Conservation (phyloP, 2,888 invertebrate species). For the Sclerodermus sp. region DNA sequence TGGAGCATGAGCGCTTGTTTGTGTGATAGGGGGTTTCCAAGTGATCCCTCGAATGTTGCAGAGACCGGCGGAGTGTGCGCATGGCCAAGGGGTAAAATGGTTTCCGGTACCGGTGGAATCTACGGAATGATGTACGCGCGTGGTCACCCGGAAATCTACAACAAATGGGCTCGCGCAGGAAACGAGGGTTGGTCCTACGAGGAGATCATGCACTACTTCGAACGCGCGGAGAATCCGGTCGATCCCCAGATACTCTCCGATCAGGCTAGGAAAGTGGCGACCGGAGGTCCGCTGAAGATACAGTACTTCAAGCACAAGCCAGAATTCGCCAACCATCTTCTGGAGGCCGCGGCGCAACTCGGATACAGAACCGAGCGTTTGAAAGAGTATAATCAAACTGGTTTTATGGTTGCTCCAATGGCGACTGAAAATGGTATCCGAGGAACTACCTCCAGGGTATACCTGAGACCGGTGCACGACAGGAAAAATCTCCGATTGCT, state of each 20-base stretch:
- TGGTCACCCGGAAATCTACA: conserved; percentile 63
- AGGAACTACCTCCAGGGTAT: conserved; percentile 57
- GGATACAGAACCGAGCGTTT: conserved; percentile 48
- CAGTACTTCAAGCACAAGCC: conserved; percentile 49
- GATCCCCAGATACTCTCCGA: conserved; percentile 34
- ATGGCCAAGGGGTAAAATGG: conserved; percentile 61
- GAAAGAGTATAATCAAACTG: conserved; percentile 47
- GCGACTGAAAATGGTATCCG: conserved; percentile 57
- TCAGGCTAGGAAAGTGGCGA: conserved; percentile 18
- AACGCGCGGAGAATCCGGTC: conserved; percentile 60
- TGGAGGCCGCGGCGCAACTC: conserved; percentile 49
- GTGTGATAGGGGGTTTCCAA: too few relatives aligned
- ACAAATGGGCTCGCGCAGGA: conserved; percentile 62
- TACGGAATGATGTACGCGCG: conserved; percentile 68
- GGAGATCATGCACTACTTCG: conserved; percentile 59
- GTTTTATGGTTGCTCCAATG: conserved; percentile 56
- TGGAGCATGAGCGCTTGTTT: too few relatives aligned
- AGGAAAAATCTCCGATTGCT: conserved; percentile 59
- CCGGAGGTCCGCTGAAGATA: conserved; percentile 45
- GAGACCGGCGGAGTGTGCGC: conserved; percentile 50
- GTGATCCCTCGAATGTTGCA: conserved; percentile 9
- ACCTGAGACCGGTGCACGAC: conserved; percentile 54
- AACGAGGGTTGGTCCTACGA: conserved; percentile 64
- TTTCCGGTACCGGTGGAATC: conserved; percentile 66
- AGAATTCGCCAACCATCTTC: conserved; percentile 37